Base-by-base conservation (phyloP, 2,113 vertebrate species). In the Gnathonemus echidnorhynchus region DNA sequence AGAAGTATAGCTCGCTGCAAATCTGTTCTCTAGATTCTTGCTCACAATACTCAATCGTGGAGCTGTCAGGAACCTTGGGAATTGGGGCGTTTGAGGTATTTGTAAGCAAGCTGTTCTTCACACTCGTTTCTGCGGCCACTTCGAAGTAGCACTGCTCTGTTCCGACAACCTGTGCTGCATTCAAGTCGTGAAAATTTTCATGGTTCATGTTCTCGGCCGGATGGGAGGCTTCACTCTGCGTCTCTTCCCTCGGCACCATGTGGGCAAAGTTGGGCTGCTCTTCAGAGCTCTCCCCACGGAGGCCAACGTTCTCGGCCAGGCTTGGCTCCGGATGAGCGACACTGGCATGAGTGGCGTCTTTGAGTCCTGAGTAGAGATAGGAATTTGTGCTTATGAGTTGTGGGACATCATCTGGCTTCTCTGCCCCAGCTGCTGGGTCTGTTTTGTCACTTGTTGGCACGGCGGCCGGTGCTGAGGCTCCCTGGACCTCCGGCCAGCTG, bases 361-460 rank as follows among this genome's bases (percentile, higher is more conserved):
- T 52, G 86, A 94, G 92, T 84, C 95, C 93, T 17, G 94, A 93
- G 89, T 93, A 94, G 13, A 95, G 90, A 62, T 95, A 94, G 24
- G 94, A 92, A 86, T 94, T 94, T 0, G 94, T 93, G 53, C 94
- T 93, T 48, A 92, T 92, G 4, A 94, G 91, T 86, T 92, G 93
- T 50, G 93, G 93, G 52, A 94, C 88, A 27, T 94, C 94, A 89
- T 95, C 3, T 74, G 94, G 92, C 45, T 92, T 94, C 80, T 66
- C 89, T 7, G 93, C 90, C 39, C 56, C 31, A 35, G 50, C 45
- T 42, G 50, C 66, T 77, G 88, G 88, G 89, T 21, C 87, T 49
- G 86, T 52, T 87, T 87, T 89, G 50, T 31, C 88, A 15, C 9
- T 19, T 53, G 83, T 24, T 31, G 24, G 66, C 1, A 19, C 3